Evolutionary conservation across 2,888 invertebrate species (phyloP).

Genomic region (Panopea generosa): DNA sequence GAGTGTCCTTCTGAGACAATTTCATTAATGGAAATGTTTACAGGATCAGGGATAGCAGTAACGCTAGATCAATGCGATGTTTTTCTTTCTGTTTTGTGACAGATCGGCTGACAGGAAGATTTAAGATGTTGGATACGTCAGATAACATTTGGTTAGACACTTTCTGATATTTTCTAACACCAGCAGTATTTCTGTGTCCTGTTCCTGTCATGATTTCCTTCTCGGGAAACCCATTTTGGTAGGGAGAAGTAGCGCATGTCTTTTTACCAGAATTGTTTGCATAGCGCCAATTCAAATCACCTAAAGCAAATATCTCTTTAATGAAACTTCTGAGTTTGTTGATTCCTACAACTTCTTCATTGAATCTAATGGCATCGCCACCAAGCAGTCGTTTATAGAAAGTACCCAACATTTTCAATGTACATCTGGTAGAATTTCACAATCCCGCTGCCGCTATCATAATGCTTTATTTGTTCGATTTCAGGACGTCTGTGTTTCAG

Average conservation of each 20-base stretch:
- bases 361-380: neutral
- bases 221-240: too few relatives aligned
- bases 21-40: too few relatives aligned
- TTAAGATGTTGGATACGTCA: neutral
- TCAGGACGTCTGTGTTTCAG: too few relatives aligned
- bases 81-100: neutral
- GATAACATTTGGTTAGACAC: neutral
- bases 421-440: too few relatives aligned
- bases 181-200: neutral
- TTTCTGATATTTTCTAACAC: neutral
- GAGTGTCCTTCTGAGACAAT: neutral
- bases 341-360: neutral
- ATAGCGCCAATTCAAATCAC: conserved; percentile 1
- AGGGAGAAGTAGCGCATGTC: too few relatives aligned
- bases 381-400: conserved; percentile 2
- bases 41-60: too few relatives aligned
- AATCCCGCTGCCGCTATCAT: too few relatives aligned
- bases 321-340: conserved; percentile 2
- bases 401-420: too few relatives aligned
- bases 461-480: too few relatives aligned
- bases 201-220: neutral
- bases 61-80: neutral
- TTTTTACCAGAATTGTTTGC: too few relatives aligned
- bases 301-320: neutral
- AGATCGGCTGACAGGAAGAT: neutral